A percentile compares a stretch with the other conserved stretches of the same genome.
Evolutionary conservation across 2,113 vertebrate species (phyloP).

Genomic region (Scartelaos histophorus): DNA sequence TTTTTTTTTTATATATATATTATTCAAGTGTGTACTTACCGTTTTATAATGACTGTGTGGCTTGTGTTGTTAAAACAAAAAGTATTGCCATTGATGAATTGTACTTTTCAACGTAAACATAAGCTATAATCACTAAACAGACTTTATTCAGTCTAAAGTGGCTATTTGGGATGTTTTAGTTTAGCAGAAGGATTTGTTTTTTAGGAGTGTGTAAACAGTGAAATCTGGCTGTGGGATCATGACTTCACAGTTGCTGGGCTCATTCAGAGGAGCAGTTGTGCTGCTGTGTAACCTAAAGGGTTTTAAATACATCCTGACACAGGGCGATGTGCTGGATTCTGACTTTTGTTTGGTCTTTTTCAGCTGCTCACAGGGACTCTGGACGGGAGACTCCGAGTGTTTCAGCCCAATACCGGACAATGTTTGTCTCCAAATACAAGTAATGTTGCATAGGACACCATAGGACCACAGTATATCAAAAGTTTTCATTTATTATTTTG

Average conservation of each 20-base stretch:
- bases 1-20: too few species aligned
- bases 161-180: background rate
- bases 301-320: background rate
- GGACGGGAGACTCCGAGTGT: constrained; percentile 85
- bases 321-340: constrained; percentile 7
- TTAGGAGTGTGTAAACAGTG: constrained; percentile 8
- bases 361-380: constrained; percentile 87
- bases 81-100: too few species aligned
- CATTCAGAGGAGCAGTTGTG: constrained; percentile 37
- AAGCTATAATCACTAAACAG: too few species aligned
- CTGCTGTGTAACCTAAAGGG: constrained; percentile 31
- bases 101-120: too few species aligned
- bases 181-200: background rate
- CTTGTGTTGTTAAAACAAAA: background rate
- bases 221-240: background rate
- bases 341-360: constrained; percentile 33
- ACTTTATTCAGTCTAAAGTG: background rate
- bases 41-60: background rate
- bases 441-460: constrained; percentile 33
- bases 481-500: constrained; percentile 21
- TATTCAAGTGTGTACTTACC: too few species aligned
- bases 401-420: constrained; percentile 68
- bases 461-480: constrained; percentile 31
- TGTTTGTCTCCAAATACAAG: constrained; percentile 46
- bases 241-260: constrained; percentile 9